phyloP scores from a whole-genome alignment of 2,797 vertebrate species.

The Discoglossus pictus region DNA sequence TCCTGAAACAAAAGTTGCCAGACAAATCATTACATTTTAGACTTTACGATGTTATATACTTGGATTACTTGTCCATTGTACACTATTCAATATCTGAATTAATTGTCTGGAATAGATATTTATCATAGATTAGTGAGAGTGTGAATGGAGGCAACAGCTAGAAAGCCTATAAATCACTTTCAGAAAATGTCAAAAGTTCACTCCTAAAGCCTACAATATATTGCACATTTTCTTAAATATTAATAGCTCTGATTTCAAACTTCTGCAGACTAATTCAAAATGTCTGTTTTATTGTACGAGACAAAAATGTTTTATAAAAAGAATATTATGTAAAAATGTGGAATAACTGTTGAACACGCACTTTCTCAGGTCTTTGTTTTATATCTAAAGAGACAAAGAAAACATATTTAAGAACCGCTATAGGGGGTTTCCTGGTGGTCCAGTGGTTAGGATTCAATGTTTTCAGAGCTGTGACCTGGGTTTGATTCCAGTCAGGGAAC shows the following conservation, averaged over 20 bases:
- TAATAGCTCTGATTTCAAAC: conserved; percentile 2
- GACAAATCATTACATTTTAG: conserved; percentile 8
- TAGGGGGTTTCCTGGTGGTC: no score
- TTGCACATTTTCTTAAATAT: neutral
- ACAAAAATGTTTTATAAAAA: no score
- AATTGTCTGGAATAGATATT: neutral
- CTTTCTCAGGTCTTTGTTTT: no score
- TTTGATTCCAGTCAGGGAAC: no score
- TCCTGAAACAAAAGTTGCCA: conserved; percentile 19
- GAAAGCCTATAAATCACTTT: neutral
- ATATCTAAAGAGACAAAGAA: no score
- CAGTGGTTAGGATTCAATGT: no score
- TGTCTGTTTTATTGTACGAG: no score
- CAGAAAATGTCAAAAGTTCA: neutral
- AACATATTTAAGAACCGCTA: no score
- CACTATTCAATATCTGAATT: neutral
- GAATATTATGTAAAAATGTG: no score
- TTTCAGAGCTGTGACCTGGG: no score
- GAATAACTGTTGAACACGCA: no score
- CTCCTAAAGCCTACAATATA: neutral
- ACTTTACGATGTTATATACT: conserved; percentile 2
- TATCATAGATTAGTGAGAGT: neutral
- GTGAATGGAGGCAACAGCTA: neutral
- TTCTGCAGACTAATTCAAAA: no score
- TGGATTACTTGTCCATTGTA: neutral